These are phyloP conservation scores for Calameuta filiformis DNA, from an alignment of 2,888 invertebrate species.

Conservation along the genomic window DNA sequence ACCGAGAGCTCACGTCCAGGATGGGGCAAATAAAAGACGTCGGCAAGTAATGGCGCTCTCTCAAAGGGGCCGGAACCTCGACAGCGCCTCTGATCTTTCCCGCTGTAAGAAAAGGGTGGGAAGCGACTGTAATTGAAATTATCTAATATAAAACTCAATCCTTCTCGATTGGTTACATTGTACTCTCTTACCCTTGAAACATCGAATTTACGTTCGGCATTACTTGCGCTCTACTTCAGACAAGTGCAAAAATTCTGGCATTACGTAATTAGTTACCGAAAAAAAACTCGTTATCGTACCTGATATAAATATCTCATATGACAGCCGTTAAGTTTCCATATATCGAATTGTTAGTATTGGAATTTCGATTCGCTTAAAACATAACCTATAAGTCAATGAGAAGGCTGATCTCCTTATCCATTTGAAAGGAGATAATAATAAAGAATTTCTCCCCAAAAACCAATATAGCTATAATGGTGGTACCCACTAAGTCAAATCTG, in stretches of 20 bases:
- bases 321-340: background rate
- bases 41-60: slow-evolving; percentile 30
- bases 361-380: background rate
- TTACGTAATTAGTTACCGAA: too few species aligned
- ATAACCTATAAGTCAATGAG: background rate
- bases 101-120: slow-evolving; percentile 25
- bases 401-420: background rate
- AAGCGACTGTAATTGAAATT: slow-evolving; percentile 44
- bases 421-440: background rate
- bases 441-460: background rate
- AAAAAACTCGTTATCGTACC: background rate
- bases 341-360: background rate
- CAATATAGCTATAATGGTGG: background rate
- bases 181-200: slow-evolving; percentile 10
- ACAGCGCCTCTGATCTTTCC: slow-evolving; percentile 35
- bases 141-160: slow-evolving; percentile 26
- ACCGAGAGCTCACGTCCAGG: slow-evolving; percentile 11
- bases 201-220: background rate
- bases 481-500: background rate
- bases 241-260: background rate
- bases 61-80: slow-evolving; percentile 35
- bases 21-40: slow-evolving; percentile 18
- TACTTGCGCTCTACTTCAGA: background rate
- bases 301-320: background rate
- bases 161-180: slow-evolving; percentile 32